These are phyloP conservation scores for Halocynthia aurantium DNA, from an alignment of 23 tunicate species.

Conservation along the genomic window DNA sequence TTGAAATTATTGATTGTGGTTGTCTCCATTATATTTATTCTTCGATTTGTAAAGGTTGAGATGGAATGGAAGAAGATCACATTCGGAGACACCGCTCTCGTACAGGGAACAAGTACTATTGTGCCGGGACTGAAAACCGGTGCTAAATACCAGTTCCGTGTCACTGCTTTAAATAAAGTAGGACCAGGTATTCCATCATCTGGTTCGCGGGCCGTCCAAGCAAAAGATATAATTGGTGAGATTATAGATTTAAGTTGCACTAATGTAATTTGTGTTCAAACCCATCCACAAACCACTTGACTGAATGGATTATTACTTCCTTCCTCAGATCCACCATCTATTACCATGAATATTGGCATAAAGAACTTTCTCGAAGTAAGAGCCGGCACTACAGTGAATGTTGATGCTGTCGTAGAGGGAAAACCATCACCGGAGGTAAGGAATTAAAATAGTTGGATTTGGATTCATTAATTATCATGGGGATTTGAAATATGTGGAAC, in stretches of 20 bases:
- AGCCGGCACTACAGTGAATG: constrained; percentile 28
- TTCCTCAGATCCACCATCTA: constrained; percentile 24
- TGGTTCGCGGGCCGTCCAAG: constrained; percentile 31
- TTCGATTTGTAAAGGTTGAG: neutral
- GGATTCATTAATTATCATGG: too few species aligned
- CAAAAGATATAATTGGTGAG: constrained; percentile 26
- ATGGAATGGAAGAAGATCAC: constrained; percentile 16
- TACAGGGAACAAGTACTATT: neutral
- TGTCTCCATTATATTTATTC: neutral
- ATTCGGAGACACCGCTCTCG: neutral
- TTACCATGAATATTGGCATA: constrained; percentile 20
- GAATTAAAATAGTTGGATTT: neutral
- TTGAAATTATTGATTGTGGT: neutral
- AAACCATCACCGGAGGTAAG: constrained; percentile 19
- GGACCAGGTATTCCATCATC: constrained; percentile 33
- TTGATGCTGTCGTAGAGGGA: constrained; percentile 15
- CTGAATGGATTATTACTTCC: neutral
- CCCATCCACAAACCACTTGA: neutral
- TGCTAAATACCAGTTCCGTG: constrained; percentile 25
- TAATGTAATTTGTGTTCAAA: neutral
- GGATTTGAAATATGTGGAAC: too few species aligned
- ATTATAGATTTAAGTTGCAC: neutral
- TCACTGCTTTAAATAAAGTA: constrained; percentile 14
- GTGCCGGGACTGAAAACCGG: constrained; percentile 7
- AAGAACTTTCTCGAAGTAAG: constrained; percentile 16